These are phyloP conservation scores for Lamellibrachia luymesi DNA, from an alignment of 1,140 invertebrate species.

Conservation along the genomic window DNA sequence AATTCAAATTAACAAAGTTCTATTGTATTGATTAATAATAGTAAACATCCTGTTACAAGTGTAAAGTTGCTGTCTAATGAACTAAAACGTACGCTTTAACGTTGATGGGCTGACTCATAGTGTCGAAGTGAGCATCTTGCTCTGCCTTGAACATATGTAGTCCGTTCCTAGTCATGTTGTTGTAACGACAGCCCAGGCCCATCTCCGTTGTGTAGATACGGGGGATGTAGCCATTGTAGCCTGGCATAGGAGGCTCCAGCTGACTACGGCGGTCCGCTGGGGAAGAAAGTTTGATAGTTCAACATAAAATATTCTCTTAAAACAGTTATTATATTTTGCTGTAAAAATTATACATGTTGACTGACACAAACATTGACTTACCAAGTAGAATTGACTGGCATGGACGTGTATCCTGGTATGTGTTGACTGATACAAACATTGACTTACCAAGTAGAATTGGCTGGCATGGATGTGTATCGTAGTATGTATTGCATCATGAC, in stretches of 20 bases:
- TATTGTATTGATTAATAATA: too few relatives aligned
- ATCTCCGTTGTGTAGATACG: constrained; percentile 50
- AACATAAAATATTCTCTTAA: not conserved
- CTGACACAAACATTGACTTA: not conserved
- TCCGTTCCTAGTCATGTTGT: constrained; percentile 46
- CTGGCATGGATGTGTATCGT: constrained; percentile 46
- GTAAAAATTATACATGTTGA: too few relatives aligned
- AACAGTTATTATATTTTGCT: too few relatives aligned
- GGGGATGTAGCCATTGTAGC: constrained; percentile 56
- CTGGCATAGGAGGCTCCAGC: constrained; percentile 55
- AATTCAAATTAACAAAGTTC: too few relatives aligned
- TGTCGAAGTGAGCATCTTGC: constrained; percentile 9
- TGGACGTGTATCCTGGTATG: constrained; percentile 51
- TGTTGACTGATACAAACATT: constrained; percentile 25
- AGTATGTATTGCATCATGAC: constrained; percentile 36
- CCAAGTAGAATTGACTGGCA: constrained; percentile 36
- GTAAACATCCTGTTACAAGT: too few relatives aligned
- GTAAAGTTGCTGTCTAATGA: not conserved
- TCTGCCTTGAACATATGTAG: constrained; percentile 43
- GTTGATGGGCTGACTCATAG: constrained; percentile 5
- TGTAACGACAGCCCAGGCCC: constrained; percentile 52
- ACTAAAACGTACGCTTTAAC: not conserved
- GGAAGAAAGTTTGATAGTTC: not conserved
- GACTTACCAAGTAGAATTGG: constrained; percentile 44
- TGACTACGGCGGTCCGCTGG: constrained; percentile 27